phyloP scores from a whole-genome alignment of 2,797 vertebrate species.

The Dallia pectoralis region DNA sequence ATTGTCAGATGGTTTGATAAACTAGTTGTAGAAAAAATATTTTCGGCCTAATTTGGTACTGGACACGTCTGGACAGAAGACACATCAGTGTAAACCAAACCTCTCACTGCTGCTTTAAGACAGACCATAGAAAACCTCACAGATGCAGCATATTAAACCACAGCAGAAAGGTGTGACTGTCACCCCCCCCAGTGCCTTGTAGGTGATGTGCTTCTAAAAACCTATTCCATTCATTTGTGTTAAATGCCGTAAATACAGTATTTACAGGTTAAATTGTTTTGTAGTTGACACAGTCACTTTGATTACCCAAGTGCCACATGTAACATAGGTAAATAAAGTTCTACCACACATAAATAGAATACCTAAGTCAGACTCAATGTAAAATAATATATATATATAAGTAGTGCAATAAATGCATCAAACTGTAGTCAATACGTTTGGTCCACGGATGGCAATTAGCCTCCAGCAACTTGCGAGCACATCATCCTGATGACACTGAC shows the following conservation, averaged over 20 bases:
- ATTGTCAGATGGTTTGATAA: background rate
- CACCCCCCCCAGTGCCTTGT: slow-evolving; percentile 1
- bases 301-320: slow-evolving; percentile 59
- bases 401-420: slow-evolving; percentile 71
- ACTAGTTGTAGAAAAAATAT: background rate
- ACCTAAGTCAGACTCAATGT: slow-evolving; percentile 43
- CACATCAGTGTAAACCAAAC: background rate
- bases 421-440: slow-evolving; percentile 55
- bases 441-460: slow-evolving; percentile 45
- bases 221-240: slow-evolving; percentile 26
- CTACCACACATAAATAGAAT: slow-evolving; percentile 52
- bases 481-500: slow-evolving; percentile 4
- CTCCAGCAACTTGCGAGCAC: slow-evolving; percentile 43
- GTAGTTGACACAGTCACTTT: slow-evolving; percentile 41
- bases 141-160: slow-evolving; percentile 11
- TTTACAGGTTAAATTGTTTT: slow-evolving; percentile 51
- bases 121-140: slow-evolving; percentile 42
- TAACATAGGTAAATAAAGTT: slow-evolving; percentile 52
- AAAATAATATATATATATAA: slow-evolving; percentile 25
- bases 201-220: slow-evolving; percentile 10
- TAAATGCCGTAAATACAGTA: slow-evolving; percentile 38
- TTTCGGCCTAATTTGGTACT: background rate
- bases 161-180: slow-evolving; percentile 12
- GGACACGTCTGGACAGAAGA: background rate
- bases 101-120: background rate